These are phyloP conservation scores for Cylindroiulus punctatus DNA, from an alignment of 2,888 invertebrate species.

Conservation along the genomic window DNA sequence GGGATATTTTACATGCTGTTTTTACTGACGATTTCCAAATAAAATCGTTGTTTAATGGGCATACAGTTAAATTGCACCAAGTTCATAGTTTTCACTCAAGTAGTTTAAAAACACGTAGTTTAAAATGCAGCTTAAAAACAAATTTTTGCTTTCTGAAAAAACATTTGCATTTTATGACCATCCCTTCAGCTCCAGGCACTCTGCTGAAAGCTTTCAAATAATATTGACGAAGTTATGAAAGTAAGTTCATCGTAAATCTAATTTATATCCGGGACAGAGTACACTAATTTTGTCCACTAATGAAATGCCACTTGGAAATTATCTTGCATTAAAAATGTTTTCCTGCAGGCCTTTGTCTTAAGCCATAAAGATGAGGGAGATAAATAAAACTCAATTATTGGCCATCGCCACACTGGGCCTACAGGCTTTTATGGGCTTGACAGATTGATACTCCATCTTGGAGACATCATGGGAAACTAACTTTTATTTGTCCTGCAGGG, in stretches of 20 bases:
- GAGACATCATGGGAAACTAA: constrained; percentile 22
- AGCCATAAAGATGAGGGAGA: constrained; percentile 19
- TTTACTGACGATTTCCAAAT: too few species aligned
- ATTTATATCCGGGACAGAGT: background rate
- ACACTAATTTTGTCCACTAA: background rate
- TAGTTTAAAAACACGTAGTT: too few species aligned
- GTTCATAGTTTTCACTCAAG: too few species aligned
- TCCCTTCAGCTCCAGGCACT: background rate
- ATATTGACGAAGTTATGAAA: constrained; percentile 14
- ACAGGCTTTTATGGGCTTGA: background rate
- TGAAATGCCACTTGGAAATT: constrained; percentile 1
- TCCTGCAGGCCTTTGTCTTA: constrained; percentile 32
- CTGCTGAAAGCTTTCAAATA: background rate
- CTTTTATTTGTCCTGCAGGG: constrained; percentile 32
- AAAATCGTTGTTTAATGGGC: too few species aligned
- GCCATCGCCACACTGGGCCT: background rate
- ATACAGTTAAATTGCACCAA: too few species aligned
- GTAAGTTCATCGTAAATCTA: background rate
- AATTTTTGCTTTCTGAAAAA: too few species aligned
- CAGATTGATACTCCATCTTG: constrained; percentile 32
- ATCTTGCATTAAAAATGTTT: constrained; percentile 27
- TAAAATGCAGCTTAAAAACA: too few species aligned
- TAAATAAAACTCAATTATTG: constrained; percentile 7
- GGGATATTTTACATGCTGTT: too few species aligned
- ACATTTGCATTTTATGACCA: background rate